phyloP scores from a whole-genome alignment of 2,888 invertebrate species.

The Buathra laborator region DNA sequence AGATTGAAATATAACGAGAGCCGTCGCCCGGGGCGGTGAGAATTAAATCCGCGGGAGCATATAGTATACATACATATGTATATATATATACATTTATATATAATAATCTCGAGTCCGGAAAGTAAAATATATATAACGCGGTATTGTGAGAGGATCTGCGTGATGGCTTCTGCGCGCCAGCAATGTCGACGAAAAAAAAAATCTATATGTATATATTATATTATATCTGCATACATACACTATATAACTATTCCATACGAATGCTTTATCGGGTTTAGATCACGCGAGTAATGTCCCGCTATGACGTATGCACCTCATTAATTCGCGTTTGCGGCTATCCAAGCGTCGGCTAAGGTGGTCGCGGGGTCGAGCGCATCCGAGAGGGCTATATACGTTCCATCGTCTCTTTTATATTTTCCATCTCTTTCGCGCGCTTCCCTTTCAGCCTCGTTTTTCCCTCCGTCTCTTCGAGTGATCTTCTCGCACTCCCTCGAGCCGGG shows the following conservation, averaged over 20 bases:
- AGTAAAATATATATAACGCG: slow-evolving; percentile 37
- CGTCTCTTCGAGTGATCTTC: slow-evolving; percentile 22
- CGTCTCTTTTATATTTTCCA: slow-evolving; percentile 64
- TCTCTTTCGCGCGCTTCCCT: slow-evolving; percentile 48
- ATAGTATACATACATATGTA: background rate
- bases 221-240: slow-evolving; percentile 11
- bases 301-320: slow-evolving; percentile 80
- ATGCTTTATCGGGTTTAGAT: slow-evolving; percentile 80
- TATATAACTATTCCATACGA: slow-evolving; percentile 53
- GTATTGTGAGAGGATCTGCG: slow-evolving; percentile 59
- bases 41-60: slow-evolving; percentile 72
- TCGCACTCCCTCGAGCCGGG: slow-evolving; percentile 57
- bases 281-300: slow-evolving; percentile 77
- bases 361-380: slow-evolving; percentile 63
- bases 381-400: slow-evolving; percentile 54
- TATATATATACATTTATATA: background rate
- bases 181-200: slow-evolving; percentile 43
- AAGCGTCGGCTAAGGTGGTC: slow-evolving; percentile 60
- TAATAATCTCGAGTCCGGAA: slow-evolving; percentile 12
- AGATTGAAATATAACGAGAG: slow-evolving; percentile 78
- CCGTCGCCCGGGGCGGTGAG: slow-evolving; percentile 71
- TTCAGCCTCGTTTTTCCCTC: slow-evolving; percentile 44
- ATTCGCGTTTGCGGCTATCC: slow-evolving; percentile 78
- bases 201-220: background rate
- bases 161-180: slow-evolving; percentile 38